A percentile compares a stretch with the other conserved stretches of the same genome.
These are phyloP conservation scores for Nylanderia fulva DNA, from an alignment of 1,140 invertebrate genomes.

Conservation along the genomic window DNA sequence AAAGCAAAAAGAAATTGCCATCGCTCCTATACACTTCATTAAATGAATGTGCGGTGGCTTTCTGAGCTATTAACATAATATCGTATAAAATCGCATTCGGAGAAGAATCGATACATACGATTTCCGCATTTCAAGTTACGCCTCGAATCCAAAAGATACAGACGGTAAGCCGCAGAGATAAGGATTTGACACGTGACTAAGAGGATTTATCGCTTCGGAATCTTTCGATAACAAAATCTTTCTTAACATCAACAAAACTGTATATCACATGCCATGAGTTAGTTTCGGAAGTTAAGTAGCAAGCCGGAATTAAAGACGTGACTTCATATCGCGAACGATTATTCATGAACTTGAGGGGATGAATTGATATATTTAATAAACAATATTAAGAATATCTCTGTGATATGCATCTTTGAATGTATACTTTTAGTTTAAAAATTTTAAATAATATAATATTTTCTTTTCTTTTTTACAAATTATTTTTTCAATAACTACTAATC, in stretches of 20 bases:
- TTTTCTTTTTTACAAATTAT: neutral
- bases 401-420: neutral
- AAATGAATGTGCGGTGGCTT: neutral
- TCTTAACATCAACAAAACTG: neutral
- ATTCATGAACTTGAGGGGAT: neutral
- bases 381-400: neutral
- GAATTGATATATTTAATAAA: neutral
- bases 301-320: neutral
- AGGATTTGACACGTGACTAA: constrained; percentile 7
- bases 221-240: neutral
- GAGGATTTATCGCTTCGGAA: constrained; percentile 5
- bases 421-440: neutral
- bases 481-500: neutral
- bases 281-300: neutral
- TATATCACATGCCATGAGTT: neutral
- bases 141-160: neutral
- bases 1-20: constrained; percentile 50
- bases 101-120: neutral
- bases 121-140: neutral
- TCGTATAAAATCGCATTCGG: neutral
- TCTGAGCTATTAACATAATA: constrained; percentile 12
- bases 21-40: neutral
- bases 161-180: neutral
- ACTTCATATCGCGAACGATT: too few relatives aligned
- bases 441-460: neutral